Base-by-base conservation (phyloP, 2,113 vertebrate genomes). In the Cavia porcellus region DNA sequence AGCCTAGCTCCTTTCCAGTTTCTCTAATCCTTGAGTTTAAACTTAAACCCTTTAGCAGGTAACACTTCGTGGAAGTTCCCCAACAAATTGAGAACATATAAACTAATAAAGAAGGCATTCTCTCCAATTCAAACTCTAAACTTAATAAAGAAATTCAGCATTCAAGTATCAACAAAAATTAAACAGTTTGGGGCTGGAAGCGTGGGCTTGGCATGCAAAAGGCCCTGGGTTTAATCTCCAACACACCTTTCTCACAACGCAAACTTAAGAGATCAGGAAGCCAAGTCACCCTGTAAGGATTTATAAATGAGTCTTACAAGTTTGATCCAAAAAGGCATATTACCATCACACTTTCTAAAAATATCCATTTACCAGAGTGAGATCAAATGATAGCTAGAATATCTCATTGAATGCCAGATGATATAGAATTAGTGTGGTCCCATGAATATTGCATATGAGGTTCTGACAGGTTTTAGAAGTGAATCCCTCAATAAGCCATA, bases 41-140 rank as follows among this genome's bases (percentile, higher is more conserved):
- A 30, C 80, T 81, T 64, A 62, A 35, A 66, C 32, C 50, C 59
- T 77, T 77, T 14, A 25, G 81, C 13, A 28, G 38, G 32, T 4
- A n/a, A 35, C 0, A 42, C 4, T 59, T 61, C 77, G 13, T 0
- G 47, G 32, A 74, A 79, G 62, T 61, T 22, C 77, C 45, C 32
- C 14, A 35, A 42, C 47, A 97, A 86, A 57, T 3, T 17, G n/a
- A 96, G 89, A 92, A 94, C 20, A 92, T 17, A 7, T 1, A 72
- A 81, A 62, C 42, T 74, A 55, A 55, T 19, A 42, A 24, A 81
- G 7, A 45, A 0, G 0, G 35, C 47, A 35, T 75, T 87, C 70
- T 61, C 81, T 83, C 57, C 20, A 83, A 32, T 24, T 93, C 70
- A 72, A 90, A 92, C 13, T 42, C 90, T 82, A 90, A 96, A 83